Base-by-base conservation (phyloP, 2,797 vertebrate species). In the Chiloscyllium punctatum region DNA sequence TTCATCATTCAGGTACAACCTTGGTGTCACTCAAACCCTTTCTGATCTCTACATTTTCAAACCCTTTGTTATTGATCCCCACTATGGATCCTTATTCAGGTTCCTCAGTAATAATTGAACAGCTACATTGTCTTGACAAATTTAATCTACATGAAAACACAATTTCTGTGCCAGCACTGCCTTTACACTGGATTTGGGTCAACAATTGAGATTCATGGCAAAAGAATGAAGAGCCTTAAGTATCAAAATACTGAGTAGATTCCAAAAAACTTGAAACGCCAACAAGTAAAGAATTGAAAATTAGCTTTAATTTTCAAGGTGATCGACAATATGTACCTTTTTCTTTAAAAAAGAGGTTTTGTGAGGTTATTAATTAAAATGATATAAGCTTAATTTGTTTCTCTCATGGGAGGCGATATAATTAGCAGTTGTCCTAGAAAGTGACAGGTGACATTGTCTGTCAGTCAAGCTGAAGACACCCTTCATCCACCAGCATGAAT, bases 401-500 rank as follows among this genome's bases (percentile, higher is more conserved):
- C n/a, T 92, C 90, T 68, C 62, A 4, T 69, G 90, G 90, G 90
- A 92, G n/a, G 16, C 37, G 66, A 27, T 69, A 69, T 92, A 92
- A 92, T 92, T 92, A 92, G 62, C 62, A 92, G n/a, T 69, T 69
- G 62, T 27, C 90, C 90, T 69, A 69, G 90, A 92, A 92, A 92
- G 69, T 92, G 66, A 69, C n/a, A 21, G n/a, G 23, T 69, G 90
- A 92, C 90, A 92, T 92, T 92, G 42, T 1, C 90, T 92, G 90
- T 69, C 66, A 42, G 90, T 92, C 66, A 92, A 13, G 21, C 23
- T 42, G n/a, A 42, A 69, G 90, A 42, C 3, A 68, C 21, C 27
- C 16, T n/a, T 68, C 18, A 92, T n/a, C 33, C 62, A 68, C 7
- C 18, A 7, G 11, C 1, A 16, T 25, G 57, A 62, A n/a, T 25